Conservation (phyloP, 2,113 vertebrate species). For the Elachura formosa region DNA sequence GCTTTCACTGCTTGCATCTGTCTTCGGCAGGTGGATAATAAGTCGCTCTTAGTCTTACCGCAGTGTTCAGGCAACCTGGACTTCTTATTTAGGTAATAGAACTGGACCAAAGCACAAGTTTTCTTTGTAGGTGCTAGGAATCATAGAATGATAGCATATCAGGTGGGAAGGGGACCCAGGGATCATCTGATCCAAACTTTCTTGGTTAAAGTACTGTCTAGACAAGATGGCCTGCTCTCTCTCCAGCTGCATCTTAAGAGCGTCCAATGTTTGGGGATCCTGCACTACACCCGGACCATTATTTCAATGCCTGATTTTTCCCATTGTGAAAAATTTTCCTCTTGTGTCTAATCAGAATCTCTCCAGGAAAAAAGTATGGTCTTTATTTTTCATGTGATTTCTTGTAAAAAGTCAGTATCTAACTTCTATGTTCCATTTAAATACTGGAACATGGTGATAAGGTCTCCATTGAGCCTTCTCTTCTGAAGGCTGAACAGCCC, state of each 20-base stretch:
- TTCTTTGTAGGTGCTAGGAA: neutral
- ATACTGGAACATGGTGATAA: neutral
- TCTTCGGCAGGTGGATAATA: neutral
- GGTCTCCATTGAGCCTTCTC: neutral
- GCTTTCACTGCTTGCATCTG: neutral
- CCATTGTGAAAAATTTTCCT: neutral
- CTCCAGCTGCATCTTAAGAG: neutral
- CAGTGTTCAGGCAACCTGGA: neutral
- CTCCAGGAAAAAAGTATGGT: neutral
- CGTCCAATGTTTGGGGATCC: neutral
- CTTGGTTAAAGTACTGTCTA: neutral
- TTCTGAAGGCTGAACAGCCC: neutral
- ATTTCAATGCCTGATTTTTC: neutral
- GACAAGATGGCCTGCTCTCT: neutral
- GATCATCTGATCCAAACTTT: neutral
- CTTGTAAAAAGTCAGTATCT: neutral
- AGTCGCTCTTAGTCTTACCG: neutral
- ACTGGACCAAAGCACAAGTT: neutral
- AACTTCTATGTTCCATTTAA: neutral
- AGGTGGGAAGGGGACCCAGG: neutral
- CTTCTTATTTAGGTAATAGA: neutral
- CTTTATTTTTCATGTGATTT: neutral
- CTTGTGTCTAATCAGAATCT: neutral
- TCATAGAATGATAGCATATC: neutral
- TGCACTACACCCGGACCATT: neutral